Evolutionary conservation across 2,113 vertebrate species (phyloP).

Genomic region (Mirounga angustirostris): DNA sequence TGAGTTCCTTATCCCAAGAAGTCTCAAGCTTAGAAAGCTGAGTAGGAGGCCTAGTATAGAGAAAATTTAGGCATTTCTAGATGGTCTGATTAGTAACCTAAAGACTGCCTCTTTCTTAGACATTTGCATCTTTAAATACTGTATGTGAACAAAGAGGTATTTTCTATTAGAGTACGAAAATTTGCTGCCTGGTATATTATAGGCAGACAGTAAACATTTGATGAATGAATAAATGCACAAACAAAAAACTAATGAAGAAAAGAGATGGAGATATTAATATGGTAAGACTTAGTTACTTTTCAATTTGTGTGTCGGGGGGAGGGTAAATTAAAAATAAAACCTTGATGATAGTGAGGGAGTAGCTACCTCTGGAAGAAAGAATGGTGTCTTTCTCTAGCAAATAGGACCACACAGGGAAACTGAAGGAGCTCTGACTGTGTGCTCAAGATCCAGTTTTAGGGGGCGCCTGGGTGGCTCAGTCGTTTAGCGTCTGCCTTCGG

Average conservation of each 20-base stretch:
- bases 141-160: not conserved
- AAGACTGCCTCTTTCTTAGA: not conserved
- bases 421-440: not conserved
- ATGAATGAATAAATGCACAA: conserved; percentile 1
- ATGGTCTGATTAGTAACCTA: not conserved
- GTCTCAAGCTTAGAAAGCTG: not conserved
- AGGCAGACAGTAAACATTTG: not conserved
- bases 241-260: not conserved
- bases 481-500: too few relatives aligned
- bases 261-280: not conserved
- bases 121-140: not conserved
- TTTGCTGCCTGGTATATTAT: not conserved
- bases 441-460: not conserved
- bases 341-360: not conserved
- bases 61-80: not conserved
- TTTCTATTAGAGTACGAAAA: not conserved
- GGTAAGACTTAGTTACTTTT: not conserved
- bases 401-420: not conserved
- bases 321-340: conserved; percentile 19
- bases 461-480: too few relatives aligned
- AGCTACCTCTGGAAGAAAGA: not conserved
- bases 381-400: not conserved
- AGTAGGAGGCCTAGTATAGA: not conserved
- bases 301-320: not conserved
- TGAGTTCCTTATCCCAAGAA: not conserved